phyloP scores from a whole-genome alignment of 2,888 invertebrate species.

The Heterodera filipjevi region DNA sequence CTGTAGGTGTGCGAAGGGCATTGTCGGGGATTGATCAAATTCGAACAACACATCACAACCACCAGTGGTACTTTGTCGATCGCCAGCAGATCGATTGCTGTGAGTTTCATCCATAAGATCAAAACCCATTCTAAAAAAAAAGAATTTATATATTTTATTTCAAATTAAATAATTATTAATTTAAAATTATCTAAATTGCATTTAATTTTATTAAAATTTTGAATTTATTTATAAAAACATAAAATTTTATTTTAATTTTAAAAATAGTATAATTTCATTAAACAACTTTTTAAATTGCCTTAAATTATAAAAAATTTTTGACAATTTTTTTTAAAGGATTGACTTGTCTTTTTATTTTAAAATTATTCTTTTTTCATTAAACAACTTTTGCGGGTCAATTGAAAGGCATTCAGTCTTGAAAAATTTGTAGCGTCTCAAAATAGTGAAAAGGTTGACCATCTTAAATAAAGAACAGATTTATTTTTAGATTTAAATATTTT shows the following conservation, averaged over 20 bases:
- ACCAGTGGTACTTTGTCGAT: neutral
- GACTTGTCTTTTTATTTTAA: too few relatives aligned
- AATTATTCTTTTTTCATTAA: slow-evolving; percentile 9
- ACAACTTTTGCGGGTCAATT: slow-evolving; percentile 57
- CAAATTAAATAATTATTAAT: too few relatives aligned
- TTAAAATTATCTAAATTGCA: too few relatives aligned
- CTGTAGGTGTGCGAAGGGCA: neutral
- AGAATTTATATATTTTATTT: neutral
- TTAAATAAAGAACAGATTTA: slow-evolving; percentile 24
- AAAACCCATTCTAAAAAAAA: neutral
- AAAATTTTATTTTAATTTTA: too few relatives aligned
- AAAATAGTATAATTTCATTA: too few relatives aligned
- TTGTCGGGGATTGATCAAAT: neutral
- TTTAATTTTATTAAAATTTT: too few relatives aligned
- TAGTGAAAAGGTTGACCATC: slow-evolving; percentile 34
- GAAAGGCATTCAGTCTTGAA: slow-evolving; percentile 53
- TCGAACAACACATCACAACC: neutral
- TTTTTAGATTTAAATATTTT: neutral
- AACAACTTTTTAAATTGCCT: too few relatives aligned
- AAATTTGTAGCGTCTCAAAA: slow-evolving; percentile 32
- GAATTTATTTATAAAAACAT: too few relatives aligned
- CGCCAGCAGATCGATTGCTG: neutral
- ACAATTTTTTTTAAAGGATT: too few relatives aligned
- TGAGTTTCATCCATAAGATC: neutral
- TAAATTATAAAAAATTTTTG: too few relatives aligned